Base-by-base conservation (phyloP, 2,113 vertebrate genomes). In the Ondatra zibethicus region DNA sequence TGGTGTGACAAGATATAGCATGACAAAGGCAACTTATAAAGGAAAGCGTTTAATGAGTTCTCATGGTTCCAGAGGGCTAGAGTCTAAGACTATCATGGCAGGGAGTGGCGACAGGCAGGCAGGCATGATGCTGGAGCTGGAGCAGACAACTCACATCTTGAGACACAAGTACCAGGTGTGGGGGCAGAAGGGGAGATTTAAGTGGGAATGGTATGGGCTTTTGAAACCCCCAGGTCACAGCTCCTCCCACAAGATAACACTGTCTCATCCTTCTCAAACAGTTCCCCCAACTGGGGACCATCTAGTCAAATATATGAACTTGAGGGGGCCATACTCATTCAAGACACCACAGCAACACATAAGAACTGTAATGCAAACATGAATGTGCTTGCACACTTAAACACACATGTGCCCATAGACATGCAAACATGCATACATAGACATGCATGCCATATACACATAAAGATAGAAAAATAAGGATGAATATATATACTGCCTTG, bases 281-380 rank as follows among this genome's bases (percentile, higher is more conserved):
- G 70, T n/a, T 73, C n/a, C 70, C 21, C 70, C 19, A 73, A 23
- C n/a, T 39, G 70, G 70, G 36, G 70, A 72, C 17, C 17, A 39
- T 39, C 5, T 19, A 39, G n/a, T 73, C 17, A 73, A 73, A 23
- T 73, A n/a, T 23, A 39, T 73, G 70, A 73, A 19, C 70, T 8
- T 73, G 19, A 39, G 33, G 19, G 36, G 70, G 70, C 19, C 70
- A 72, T n/a, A 8, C 17, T 72, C 36, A 72, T 72, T 72, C 36
- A 72, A n/a, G 36, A n/a, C 68, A n/a, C 36, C 16, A 23, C 70
- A 73, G 3, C 87, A 96, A 61, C 75, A 63, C 58, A 61, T 94
- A 96, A 78, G 61, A 81, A 96, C 36, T 55, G 84, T 45, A 92
- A 80, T 72, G 95, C 91, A 96, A 55, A 55, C 52, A 16, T 55